Base-by-base conservation (phyloP, 2,797 vertebrate species). In the Melanotaenia maccullochi region DNA sequence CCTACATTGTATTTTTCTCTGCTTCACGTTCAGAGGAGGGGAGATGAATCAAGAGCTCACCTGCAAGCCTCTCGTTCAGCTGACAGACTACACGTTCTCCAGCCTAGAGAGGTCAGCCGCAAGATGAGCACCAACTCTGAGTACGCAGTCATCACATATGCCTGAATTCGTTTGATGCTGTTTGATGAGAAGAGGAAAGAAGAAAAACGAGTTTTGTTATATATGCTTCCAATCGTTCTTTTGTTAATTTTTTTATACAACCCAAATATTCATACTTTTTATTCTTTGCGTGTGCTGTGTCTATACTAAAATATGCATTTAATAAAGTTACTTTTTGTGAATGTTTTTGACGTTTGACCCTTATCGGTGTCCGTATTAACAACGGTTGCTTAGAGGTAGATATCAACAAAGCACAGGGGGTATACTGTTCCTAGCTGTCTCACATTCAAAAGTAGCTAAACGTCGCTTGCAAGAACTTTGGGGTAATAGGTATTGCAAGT, bases 71-170 rank as follows among this genome's bases (percentile, higher is more conserved):
- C 92, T 5, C 89, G 90, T 11, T 95, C 95, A 12, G 92, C 93
- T 40, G 95, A 96, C 88, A 89, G 93, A 59, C 91, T 96, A 38
- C 91, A 94, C 25, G 82, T 95, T 16, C 93, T 87, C 14, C 90
- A 84, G 47, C 72, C 90, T 60, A 92, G 91, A 80, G 94, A 96
- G 58, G 87, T 95, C 81, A 91, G 87, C 81, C 91, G 95, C 70
- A 95, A 94, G 81, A 90, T 95, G 92, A 96, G 94, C 90, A 93
- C 93, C 68, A 93, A 79, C 76, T 96, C 95, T 0, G 95, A 96
- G 75, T 96, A 96, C 33, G 95, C 95, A 0, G 83, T 95, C 73
- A 96, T 96, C 81, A 94, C 91, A 3, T 95, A 96, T 25, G 88
- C 90, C 38, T 93, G 82, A 85, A 28, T 42, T 65, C 13, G 1